Evolutionary conservation across 1,140 invertebrate genomes (phyloP), one percentile per base, ranked within the genome.

Genomic region (Drosophila varians): DNA sequence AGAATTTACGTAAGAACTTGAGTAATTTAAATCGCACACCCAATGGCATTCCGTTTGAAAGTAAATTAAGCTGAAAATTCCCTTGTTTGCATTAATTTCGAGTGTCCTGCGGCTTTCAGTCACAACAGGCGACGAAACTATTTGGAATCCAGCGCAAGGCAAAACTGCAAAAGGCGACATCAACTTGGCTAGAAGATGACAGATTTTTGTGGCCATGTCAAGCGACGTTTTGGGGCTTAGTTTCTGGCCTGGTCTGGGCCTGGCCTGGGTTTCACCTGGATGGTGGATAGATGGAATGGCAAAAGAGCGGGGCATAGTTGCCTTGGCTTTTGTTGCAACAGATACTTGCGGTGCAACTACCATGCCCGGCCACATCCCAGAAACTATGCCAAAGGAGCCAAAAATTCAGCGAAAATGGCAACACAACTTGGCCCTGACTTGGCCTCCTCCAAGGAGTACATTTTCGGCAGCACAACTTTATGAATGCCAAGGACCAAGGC

Each of bases 341-440:
- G 58, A 65, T 77, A 65, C 65, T 77, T 77, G 74, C 51, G 74
- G 74, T 52, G 23, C 53, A 77, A 77, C 65, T 77, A 65, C 52
- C 57, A 60, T n/a, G 61, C 42, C 28, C 56, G 49, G 55, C 47
- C 74, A 12, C 52, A 58, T 43, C 49, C 51, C 18, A 56, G 16
- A 16, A 82, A 82, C 74, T 82, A 82, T 82, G 73, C 77, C 74
- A 73, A 77, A 74, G 57, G 38, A 66, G 16, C 6, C 46, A 25
- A 28, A 40, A 47, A n/a, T 11, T n/a, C 9, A 25, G 62, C 46
- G 60, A 52, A 66, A 65, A 62, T 61, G 36, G 42, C 61, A 61
- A 49, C 56, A 49, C 23, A 52, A 52, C 56, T 16, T 58, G 25
- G 36, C 21, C 47, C 48, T 19, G 36, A 23, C n/a, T 51, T 21